Conservation (phyloP, 2,113 vertebrate genomes). For the Trogon surrucura region DNA sequence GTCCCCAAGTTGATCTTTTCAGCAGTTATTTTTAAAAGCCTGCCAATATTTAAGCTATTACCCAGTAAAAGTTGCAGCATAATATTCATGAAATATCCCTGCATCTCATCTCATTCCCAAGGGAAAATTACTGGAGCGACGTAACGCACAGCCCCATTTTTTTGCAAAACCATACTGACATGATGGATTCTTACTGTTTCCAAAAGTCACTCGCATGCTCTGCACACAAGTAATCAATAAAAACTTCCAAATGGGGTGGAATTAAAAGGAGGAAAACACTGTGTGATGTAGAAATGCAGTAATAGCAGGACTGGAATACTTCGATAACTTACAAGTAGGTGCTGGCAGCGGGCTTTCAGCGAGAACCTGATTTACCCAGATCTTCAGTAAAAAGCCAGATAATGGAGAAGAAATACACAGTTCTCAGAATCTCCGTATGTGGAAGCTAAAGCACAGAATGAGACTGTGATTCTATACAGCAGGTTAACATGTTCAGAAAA, state of each 20-base stretch:
- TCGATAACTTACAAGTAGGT: background rate
- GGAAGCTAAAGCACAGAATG: background rate
- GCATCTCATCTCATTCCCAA: background rate
- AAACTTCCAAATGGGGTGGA: background rate
- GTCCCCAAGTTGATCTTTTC: background rate
- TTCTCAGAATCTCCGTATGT: background rate
- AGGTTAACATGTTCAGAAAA: background rate
- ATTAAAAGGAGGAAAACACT: background rate
- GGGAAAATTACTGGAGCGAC: background rate
- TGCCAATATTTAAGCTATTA: background rate
- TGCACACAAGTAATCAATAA: background rate
- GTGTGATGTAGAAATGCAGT: background rate
- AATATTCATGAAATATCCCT: background rate
- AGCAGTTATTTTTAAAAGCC: slow-evolving; percentile 15
- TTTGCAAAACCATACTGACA: background rate
- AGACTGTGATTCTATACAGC: background rate
- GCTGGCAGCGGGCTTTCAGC: background rate
- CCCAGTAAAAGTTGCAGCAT: background rate
- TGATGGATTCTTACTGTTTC: background rate
- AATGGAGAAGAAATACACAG: background rate
- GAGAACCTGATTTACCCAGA: background rate
- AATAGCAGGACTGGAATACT: background rate
- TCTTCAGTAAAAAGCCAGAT: background rate
- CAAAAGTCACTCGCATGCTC: background rate
- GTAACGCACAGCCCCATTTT: background rate